A percentile compares a stretch with the other conserved stretches of the same genome.
Conservation (phyloP, 2,113 vertebrate genomes). For the Rattus rattus region DNA sequence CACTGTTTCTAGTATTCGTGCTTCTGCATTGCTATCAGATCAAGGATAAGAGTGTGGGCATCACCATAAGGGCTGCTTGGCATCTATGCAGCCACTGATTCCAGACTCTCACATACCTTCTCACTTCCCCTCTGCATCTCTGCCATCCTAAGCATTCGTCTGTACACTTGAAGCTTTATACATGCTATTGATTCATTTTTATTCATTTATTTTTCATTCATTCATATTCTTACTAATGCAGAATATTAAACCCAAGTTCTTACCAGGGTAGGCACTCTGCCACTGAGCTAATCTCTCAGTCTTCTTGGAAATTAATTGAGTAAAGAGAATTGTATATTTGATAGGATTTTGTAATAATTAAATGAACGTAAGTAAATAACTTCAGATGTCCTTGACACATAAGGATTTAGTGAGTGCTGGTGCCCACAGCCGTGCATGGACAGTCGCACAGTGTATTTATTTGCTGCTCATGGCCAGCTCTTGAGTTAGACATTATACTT, state of each 20-base stretch:
- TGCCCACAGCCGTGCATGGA: not conserved
- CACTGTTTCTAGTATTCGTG: not conserved
- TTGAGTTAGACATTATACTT: constrained; percentile 31
- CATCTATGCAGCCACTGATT: not conserved
- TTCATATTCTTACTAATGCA: not conserved
- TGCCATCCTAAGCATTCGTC: too few species aligned
- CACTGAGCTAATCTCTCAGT: not conserved
- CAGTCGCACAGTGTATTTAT: not conserved
- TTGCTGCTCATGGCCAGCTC: constrained; percentile 3
- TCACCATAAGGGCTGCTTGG: not conserved
- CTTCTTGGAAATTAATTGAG: not conserved
- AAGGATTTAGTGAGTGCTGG: not conserved
- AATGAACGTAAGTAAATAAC: constrained; percentile 42
- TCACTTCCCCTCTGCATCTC: not conserved
- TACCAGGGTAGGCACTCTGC: not conserved
- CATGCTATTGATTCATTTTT: too few species aligned
- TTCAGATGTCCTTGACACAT: not conserved
- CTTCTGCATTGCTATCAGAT: not conserved
- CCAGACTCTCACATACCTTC: not conserved
- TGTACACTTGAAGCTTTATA: not conserved
- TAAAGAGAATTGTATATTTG: constrained; percentile 7
- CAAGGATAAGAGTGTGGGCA: not conserved
- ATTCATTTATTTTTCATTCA: not conserved
- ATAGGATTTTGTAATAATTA: not conserved
- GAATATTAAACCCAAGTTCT: not conserved